Percentiles rank a stretch among this genome's conserved stretches.
Evolutionary conservation across 2,888 invertebrate genomes (phyloP).

Genomic region (Beris chalybata): DNA sequence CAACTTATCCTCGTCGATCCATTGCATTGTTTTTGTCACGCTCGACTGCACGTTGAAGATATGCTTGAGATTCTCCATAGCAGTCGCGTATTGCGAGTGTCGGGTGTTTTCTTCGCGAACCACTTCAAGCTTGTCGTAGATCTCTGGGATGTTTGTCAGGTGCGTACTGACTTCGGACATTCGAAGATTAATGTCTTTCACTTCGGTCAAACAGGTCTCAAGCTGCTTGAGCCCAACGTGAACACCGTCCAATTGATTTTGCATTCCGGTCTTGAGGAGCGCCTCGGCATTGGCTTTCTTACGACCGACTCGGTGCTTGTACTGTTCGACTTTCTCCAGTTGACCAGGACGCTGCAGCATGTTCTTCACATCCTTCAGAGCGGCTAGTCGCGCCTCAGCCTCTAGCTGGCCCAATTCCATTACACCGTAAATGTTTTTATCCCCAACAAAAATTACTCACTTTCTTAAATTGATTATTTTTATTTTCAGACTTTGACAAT

Average conservation of each 20-base stretch:
- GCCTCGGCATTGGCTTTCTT: conserved; percentile 55
- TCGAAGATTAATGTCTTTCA: conserved; percentile 71
- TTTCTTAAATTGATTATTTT: no score
- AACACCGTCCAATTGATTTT: conserved; percentile 96
- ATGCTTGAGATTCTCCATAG: conserved; percentile 96
- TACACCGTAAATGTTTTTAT: no score
- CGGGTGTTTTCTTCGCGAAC: conserved; percentile 91
- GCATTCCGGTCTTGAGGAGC: conserved; percentile 91
- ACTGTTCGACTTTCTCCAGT: conserved; percentile 76
- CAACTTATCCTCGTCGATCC: conserved; percentile 93
- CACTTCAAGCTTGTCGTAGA: conserved; percentile 78
- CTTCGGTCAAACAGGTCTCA: conserved; percentile 81
- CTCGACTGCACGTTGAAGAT: conserved; percentile 97
- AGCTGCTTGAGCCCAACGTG: conserved; percentile 89
- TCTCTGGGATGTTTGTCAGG: conserved; percentile 74
- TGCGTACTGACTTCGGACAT: conserved; percentile 76
- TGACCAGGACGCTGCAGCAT: conserved; percentile 95
- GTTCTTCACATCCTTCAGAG: conserved; percentile 83
- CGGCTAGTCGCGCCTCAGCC: conserved; percentile 74
- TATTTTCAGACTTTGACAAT: no score
- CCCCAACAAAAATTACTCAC: no score
- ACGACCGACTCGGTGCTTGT: conserved; percentile 52
- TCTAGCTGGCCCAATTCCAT: conserved; percentile 70
- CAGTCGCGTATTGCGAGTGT: conserved; percentile 96
- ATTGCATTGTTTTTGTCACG: conserved; percentile 89